Conservation (phyloP, 2,888 invertebrate genomes). For the Hemistola chrysoprasaria region DNA sequence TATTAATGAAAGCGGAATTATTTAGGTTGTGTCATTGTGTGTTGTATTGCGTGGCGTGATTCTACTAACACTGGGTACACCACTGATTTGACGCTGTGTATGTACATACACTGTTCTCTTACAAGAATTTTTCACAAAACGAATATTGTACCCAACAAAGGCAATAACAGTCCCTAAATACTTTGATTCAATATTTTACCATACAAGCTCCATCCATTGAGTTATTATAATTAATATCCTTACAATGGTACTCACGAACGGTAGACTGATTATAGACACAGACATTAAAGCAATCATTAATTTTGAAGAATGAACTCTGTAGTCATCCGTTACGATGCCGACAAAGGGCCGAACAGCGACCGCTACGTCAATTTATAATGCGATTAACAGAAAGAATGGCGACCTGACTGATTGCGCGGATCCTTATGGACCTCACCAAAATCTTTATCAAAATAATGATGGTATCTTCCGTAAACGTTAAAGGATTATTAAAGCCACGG, state of each 20-base stretch:
- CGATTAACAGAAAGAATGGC: constrained; percentile 76
- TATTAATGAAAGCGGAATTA: too few relatives aligned
- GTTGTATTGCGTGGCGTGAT: too few relatives aligned
- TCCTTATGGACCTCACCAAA: constrained; percentile 63
- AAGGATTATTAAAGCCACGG: constrained; percentile 41
- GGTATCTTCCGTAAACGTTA: constrained; percentile 51
- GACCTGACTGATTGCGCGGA: constrained; percentile 65
- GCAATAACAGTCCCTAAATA: too few relatives aligned
- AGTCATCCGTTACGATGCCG: constrained; percentile 63
- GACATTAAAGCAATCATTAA: constrained; percentile 62
- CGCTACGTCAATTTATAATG: constrained; percentile 76
- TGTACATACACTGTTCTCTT: too few relatives aligned
- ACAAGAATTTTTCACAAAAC: too few relatives aligned
- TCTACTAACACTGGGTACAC: too few relatives aligned
- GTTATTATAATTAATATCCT: constrained; percentile 5
- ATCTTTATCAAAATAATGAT: constrained; percentile 55
- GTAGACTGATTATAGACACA: constrained; percentile 60
- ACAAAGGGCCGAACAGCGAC: constrained; percentile 65
- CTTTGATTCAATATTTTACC: background rate
- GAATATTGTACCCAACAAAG: too few relatives aligned
- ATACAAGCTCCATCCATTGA: constrained; percentile 4
- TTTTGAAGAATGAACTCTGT: constrained; percentile 61
- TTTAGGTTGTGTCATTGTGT: too few relatives aligned
- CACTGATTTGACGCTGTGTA: too few relatives aligned
- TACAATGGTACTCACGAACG: constrained; percentile 21